Evolutionary conservation across 2,113 vertebrate species (phyloP).

Genomic region (Gorsachius goisagi): DNA sequence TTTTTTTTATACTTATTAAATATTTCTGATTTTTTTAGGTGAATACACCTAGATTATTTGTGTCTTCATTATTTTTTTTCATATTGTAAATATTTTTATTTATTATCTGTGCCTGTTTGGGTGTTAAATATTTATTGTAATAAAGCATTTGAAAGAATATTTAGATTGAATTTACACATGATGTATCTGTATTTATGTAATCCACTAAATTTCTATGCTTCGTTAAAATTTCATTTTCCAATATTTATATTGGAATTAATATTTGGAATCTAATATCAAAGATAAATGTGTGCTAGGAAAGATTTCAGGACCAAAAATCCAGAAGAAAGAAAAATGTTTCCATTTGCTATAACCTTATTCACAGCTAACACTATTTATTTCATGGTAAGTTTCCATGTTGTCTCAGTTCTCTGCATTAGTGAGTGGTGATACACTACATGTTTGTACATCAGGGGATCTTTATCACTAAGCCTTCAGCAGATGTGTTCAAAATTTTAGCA

Average conservation of each 20-base stretch:
- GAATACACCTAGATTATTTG: background rate
- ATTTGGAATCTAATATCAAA: background rate
- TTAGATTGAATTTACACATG: background rate
- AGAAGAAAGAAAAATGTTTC: background rate
- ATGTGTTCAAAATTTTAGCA: background rate
- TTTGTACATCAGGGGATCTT: background rate
- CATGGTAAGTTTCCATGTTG: background rate
- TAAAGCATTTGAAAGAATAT: background rate
- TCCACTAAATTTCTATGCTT: background rate
- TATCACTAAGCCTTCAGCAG: background rate
- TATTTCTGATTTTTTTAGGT: background rate
- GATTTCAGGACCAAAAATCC: background rate
- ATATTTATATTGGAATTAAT: background rate
- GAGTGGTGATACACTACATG: background rate
- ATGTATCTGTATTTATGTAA: background rate
- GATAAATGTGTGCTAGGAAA: background rate
- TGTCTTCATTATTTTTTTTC: background rate
- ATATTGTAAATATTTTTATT: background rate
- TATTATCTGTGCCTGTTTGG: background rate
- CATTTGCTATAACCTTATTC: background rate
- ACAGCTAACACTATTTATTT: background rate
- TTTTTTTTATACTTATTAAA: background rate
- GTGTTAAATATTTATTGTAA: background rate
- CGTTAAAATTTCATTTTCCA: background rate
- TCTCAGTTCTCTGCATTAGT: background rate